Percentiles rank a stretch among this genome's conserved stretches.
phyloP scores from a whole-genome alignment of 2,797 vertebrate species.

The Setipinna tenuifilis region DNA sequence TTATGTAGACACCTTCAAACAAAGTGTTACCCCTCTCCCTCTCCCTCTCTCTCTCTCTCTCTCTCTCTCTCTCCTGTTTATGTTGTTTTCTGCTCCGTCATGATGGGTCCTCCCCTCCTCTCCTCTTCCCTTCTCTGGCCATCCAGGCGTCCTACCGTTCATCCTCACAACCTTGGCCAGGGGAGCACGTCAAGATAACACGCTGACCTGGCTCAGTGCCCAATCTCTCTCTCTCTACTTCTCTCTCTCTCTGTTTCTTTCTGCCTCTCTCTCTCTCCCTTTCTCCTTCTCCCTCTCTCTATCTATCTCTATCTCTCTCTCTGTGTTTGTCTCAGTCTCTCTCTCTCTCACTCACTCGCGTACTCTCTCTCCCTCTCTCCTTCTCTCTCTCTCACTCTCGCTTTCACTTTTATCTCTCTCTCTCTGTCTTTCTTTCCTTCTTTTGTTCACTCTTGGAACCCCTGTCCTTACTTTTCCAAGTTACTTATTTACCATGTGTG shows the following conservation, averaged over 20 bases:
- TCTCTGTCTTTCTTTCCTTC: too few relatives aligned
- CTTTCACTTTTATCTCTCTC: too few relatives aligned
- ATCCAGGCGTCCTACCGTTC: background rate
- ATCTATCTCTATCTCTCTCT: background rate
- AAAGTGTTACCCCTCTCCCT: background rate
- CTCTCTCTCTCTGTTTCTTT: background rate
- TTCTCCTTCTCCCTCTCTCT: background rate
- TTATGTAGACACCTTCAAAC: too few relatives aligned
- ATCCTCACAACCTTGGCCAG: background rate
- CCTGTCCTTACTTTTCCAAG: background rate
- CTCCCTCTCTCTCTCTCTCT: background rate
- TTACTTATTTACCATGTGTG: background rate
- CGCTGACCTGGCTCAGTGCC: background rate
- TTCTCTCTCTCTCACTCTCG: too few relatives aligned
- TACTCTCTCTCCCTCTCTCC: too few relatives aligned
- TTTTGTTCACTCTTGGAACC: too few relatives aligned
- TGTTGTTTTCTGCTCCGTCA: background rate
- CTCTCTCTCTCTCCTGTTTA: background rate
- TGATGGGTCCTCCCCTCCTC: background rate
- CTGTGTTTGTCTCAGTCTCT: background rate
- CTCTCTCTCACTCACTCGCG: background rate
- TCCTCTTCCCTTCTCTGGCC: background rate
- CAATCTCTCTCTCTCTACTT: background rate
- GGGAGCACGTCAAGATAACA: constrained; percentile 1
- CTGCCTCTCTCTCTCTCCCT: background rate